phyloP scores from a whole-genome alignment of 2,113 vertebrate genomes.

The Heliornis fulica region DNA sequence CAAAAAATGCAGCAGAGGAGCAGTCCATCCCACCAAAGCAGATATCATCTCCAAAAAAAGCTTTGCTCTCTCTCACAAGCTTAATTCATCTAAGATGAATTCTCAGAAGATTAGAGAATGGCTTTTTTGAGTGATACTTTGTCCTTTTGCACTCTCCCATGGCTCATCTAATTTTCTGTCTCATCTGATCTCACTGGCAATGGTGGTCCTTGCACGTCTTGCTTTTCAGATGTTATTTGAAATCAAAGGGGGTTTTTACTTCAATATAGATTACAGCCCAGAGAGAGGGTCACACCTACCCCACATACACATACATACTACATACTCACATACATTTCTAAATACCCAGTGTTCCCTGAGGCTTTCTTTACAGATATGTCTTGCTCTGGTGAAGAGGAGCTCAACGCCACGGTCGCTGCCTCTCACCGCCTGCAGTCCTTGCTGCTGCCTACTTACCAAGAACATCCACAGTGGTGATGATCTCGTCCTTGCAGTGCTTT shows the following conservation, averaged over 20 bases:
- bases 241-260: neutral
- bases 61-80: neutral
- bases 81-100: neutral
- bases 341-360: neutral
- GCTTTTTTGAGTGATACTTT: neutral
- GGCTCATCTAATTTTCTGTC: neutral
- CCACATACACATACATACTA: neutral
- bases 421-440: neutral
- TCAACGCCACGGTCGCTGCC: neutral
- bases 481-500: conserved; percentile 90
- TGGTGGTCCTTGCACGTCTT: neutral
- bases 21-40: neutral
- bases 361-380: neutral
- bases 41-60: neutral
- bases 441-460: conserved; percentile 78
- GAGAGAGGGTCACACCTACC: neutral
- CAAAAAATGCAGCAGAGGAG: neutral
- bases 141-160: neutral
- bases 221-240: neutral
- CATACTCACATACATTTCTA: neutral
- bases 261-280: neutral
- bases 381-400: neutral
- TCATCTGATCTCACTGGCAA: neutral
- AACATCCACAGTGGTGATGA: conserved; percentile 83
- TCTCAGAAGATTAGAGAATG: neutral